phyloP scores from a whole-genome alignment of 2,888 invertebrate genomes.

The Dicranocentrus wangi region DNA sequence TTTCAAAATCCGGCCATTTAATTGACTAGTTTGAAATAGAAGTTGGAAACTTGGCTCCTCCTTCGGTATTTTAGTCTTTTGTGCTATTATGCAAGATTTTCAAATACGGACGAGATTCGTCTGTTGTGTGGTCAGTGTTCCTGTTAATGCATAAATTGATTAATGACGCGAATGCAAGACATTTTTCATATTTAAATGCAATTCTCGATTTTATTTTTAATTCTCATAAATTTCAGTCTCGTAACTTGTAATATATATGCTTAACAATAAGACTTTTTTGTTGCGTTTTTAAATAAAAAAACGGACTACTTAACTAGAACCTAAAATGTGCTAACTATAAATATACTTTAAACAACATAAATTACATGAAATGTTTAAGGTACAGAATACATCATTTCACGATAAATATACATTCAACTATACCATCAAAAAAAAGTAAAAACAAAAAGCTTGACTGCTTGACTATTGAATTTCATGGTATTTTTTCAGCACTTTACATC shows the following conservation, averaged over 20 bases:
- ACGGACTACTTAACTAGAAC: neutral
- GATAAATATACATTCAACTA: neutral
- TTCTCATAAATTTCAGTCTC: constrained; percentile 1
- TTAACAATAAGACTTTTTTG: neutral
- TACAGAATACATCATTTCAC: neutral
- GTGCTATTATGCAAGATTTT: constrained; percentile 7
- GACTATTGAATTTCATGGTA: constrained; percentile 54
- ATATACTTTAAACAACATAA: too few relatives aligned
- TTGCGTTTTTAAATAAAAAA: constrained; percentile 10
- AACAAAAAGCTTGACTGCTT: constrained; percentile 45
- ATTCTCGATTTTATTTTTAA: too few relatives aligned
- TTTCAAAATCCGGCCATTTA: constrained; percentile 53
- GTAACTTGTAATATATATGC: neutral
- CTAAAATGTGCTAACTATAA: neutral
- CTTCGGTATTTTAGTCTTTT: constrained; percentile 29
- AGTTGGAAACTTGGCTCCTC: constrained; percentile 62
- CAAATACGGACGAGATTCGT: constrained; percentile 33
- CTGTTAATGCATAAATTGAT: too few relatives aligned
- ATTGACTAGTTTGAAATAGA: constrained; percentile 69
- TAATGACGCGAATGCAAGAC: too few relatives aligned
- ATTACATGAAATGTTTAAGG: constrained; percentile 10
- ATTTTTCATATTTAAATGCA: too few relatives aligned
- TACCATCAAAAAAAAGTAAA: neutral
- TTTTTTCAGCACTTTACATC: constrained; percentile 41
- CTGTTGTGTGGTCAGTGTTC: too few relatives aligned